phyloP scores from a whole-genome alignment of 2,797 vertebrate species.

The Erpetoichthys calabaricus region DNA sequence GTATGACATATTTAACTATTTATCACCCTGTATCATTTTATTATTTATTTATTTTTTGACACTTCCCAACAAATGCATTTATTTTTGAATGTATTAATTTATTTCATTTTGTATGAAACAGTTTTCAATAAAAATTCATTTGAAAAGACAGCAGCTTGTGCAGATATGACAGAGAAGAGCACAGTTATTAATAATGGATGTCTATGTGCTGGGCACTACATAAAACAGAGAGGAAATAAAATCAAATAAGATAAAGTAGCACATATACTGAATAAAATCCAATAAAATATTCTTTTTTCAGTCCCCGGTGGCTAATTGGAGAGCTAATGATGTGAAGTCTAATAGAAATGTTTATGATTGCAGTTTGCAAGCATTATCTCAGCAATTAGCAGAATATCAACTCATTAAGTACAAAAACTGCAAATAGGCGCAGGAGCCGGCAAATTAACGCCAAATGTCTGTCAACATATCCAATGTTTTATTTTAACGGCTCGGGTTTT shows the following conservation, averaged over 20 bases:
- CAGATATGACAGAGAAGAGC: neutral
- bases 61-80: neutral
- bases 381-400: constrained; percentile 44
- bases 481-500: too few species aligned
- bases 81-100: neutral
- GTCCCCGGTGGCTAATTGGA: constrained; percentile 39
- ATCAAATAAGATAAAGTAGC: constrained; percentile 13
- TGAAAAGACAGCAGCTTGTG: neutral
- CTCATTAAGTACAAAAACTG: constrained; percentile 30
- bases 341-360: constrained; percentile 37
- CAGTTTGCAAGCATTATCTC: constrained; percentile 34
- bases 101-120: too few species aligned
- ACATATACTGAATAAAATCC: constrained; percentile 4
- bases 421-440: constrained; percentile 18
- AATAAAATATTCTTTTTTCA: constrained; percentile 15
- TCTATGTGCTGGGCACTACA: constrained; percentile 7
- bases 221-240: neutral
- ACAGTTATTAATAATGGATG: too few species aligned
- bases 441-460: constrained; percentile 10
- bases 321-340: constrained; percentile 27
- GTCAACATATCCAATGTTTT: neutral
- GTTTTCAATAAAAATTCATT: neutral
- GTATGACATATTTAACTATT: too few species aligned
- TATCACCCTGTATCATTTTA: too few species aligned
- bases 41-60: neutral